Evolutionary conservation across 1,140 invertebrate genomes (phyloP).

Genomic region (Gryon sp.): DNA sequence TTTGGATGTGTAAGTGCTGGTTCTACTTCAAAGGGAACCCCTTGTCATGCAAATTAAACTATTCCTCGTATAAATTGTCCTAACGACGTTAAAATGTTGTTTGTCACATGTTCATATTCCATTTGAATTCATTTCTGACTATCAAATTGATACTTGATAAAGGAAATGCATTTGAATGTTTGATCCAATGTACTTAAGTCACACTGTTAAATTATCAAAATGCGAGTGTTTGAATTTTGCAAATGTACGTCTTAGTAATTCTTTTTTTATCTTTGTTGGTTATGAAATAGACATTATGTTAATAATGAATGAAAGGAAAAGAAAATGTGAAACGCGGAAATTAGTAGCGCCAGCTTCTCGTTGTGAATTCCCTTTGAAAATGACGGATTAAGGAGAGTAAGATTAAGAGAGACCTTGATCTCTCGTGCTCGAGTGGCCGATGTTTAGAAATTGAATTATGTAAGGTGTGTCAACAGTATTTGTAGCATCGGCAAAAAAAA

Average conservation of each 20-base stretch:
- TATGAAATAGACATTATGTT: no score
- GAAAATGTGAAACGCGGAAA: neutral
- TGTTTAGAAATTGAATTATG: conserved; percentile 43
- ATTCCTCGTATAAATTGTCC: conserved; percentile 6
- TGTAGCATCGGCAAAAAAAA: conserved; percentile 51
- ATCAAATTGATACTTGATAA: no score
- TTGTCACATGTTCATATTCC: neutral
- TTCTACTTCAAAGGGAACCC: conserved; percentile 19
- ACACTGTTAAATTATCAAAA: no score
- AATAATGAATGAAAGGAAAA: neutral
- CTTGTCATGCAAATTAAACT: conserved; percentile 33
- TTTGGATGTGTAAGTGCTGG: conserved; percentile 6
- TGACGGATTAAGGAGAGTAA: conserved; percentile 13
- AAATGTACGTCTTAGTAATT: no score
- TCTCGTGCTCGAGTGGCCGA: conserved; percentile 48
- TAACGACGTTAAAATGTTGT: conserved; percentile 10
- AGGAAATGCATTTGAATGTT: no score
- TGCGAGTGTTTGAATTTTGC: no score
- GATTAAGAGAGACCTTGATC: conserved; percentile 43
- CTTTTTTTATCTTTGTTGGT: no score
- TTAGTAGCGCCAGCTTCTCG: neutral
- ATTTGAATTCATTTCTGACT: no score
- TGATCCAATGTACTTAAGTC: no score
- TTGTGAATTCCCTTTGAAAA: conserved; percentile 18
- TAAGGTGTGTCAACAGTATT: conserved; percentile 54